Conservation (phyloP, 2,113 vertebrate species). For the Takifugu flavidus region DNA sequence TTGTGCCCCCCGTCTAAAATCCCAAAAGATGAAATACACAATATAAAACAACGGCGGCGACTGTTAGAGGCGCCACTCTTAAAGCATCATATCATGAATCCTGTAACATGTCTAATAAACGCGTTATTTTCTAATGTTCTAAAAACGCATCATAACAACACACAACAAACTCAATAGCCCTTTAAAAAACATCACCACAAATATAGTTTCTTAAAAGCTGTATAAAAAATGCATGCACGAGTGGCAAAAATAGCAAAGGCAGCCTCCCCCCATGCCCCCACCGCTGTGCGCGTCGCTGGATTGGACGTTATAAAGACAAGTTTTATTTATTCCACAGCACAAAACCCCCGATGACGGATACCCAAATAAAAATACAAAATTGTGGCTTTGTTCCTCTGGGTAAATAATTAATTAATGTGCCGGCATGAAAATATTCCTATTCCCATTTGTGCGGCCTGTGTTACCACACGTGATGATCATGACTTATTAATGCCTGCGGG, state of each 20-base stretch:
- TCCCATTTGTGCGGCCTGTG: not conserved
- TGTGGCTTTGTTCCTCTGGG: not conserved
- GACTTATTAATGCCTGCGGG: not conserved
- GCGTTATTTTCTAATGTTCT: no score
- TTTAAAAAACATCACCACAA: no score
- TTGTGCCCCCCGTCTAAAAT: conserved; percentile 82
- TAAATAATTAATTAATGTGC: not conserved
- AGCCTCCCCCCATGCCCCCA: not conserved
- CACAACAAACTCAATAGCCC: no score
- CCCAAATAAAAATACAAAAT: not conserved
- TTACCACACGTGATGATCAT: not conserved
- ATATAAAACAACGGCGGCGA: not conserved
- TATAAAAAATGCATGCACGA: not conserved
- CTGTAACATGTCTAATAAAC: no score
- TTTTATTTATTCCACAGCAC: conserved; percentile 5
- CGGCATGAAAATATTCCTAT: not conserved
- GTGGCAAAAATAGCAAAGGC: not conserved
- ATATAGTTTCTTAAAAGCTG: not conserved
- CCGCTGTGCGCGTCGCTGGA: not conserved
- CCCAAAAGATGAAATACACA: conserved; percentile 5
- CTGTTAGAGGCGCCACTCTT: not conserved
- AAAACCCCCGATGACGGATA: not conserved
- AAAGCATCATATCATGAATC: no score
- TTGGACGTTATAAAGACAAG: conserved; percentile 3
- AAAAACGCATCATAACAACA: no score